Percentiles rank a stretch among this genome's conserved stretches.
These are phyloP conservation scores for Brachionus rotundiformis DNA, from an alignment of 1,140 invertebrate genomes.

Conservation along the genomic window DNA sequence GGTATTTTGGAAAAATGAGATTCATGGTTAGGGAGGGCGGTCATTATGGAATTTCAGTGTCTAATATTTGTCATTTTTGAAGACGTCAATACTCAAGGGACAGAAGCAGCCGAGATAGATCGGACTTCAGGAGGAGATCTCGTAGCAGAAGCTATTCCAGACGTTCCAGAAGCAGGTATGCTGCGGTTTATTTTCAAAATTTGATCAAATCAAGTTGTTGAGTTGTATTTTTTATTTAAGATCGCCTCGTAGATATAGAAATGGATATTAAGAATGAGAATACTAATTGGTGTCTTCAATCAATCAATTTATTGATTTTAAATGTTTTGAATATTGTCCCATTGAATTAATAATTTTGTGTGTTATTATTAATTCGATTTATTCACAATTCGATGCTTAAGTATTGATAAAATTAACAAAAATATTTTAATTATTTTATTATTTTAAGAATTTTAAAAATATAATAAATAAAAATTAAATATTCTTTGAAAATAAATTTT, in stretches of 20 bases:
- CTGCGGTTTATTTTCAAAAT: background rate
- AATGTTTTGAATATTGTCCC: background rate
- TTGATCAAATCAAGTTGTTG: background rate
- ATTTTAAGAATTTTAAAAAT: background rate
- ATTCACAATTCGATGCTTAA: background rate
- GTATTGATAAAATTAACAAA: background rate
- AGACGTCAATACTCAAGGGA: slow-evolving; percentile 26
- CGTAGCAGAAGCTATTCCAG: slow-evolving; percentile 24
- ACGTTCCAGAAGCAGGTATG: slow-evolving; percentile 19
- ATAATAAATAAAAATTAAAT: background rate
- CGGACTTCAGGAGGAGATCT: background rate
- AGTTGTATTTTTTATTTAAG: background rate
- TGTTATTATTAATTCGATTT: slow-evolving; percentile 1
- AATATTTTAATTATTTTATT: background rate
- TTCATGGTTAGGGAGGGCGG: background rate
- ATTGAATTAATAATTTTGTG: background rate
- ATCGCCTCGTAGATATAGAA: background rate
- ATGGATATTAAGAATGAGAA: background rate
- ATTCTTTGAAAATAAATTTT: background rate
- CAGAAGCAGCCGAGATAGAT: slow-evolving; percentile 21
- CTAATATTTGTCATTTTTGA: slow-evolving; percentile 23
- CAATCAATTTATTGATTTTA: slow-evolving; percentile 21
- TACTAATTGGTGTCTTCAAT: background rate
- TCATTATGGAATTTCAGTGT: slow-evolving; percentile 6
- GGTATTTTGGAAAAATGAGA: background rate